Base-by-base conservation (phyloP, 2,797 vertebrate genomes). In the Prunella strophiata region DNA sequence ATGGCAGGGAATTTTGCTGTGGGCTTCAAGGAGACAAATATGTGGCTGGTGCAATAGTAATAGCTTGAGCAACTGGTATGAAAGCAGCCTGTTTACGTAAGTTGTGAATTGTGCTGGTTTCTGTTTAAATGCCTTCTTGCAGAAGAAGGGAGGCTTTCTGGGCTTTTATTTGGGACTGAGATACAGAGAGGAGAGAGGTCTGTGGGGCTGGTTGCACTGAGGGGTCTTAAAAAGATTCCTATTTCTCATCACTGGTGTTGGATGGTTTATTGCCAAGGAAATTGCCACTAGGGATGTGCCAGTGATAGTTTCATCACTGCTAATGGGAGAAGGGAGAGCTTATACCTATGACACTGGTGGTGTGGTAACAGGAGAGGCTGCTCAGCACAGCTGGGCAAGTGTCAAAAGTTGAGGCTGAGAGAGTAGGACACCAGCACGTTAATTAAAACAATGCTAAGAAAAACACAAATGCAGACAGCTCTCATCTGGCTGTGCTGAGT, bases 61-160 rank as follows among this genome's bases (percentile, higher is more conserved):
- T 54, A 65, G 81, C 5, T 93, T 92, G 91, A 90, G 89, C 74
- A 96, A 93, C 50, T 47, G 70, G 57, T 91, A 18, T 77, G 77
- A 92, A 87, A 85, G 65, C 63, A 71, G 55, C 19, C 59, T 81
- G 21, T 92, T 89, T 90, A 21, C 6, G 2, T 63, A 65, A 95
- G 72, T 68, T 34, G 43, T 82, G 59, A 79, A 22, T 84, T 57
- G 32, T 61, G 38, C 27, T 71, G 55, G 5, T 63, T 92, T 85
- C 52, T 96, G 66, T 80, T 86, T 81, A 89, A 58, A 34, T 71
- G 71, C 42, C 45, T 84, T 50, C 20, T 70, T 81, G n/a, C 42
- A 22, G 65, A 27, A 36, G 23, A 40, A 83, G 36, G 47, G 38
- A 38, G 48, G 10, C n/a, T 91, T 88, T 84, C 30, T 62, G 34